Conservation (phyloP, 2,797 vertebrate species). For the Tokudaia muenninki region DNA sequence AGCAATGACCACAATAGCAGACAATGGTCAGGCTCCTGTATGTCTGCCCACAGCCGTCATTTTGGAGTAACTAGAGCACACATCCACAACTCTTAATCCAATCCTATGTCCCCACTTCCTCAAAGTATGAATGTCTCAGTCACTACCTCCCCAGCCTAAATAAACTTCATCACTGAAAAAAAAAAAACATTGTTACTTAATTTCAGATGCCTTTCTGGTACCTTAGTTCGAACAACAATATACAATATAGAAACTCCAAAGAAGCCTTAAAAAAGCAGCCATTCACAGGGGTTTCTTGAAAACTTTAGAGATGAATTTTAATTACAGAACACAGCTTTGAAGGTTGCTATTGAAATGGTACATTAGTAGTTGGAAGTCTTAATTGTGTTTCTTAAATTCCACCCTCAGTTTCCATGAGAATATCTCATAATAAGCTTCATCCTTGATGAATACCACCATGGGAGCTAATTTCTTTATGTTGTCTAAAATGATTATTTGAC, state of each 20-base stretch:
- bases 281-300: not conserved
- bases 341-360: slow-evolving; percentile 13
- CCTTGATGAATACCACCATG: not conserved
- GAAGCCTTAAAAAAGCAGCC: not conserved
- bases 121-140: not conserved
- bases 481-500: slow-evolving; percentile 1
- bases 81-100: not conserved
- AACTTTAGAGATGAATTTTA: slow-evolving; percentile 16
- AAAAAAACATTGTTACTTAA: not conserved
- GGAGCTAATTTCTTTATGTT: not conserved
- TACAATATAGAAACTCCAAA: not conserved
- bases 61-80: not conserved
- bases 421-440: not conserved
- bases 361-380: slow-evolving; percentile 19
- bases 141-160: not conserved
- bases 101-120: not conserved
- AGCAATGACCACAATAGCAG: not conserved
- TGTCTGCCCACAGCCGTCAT: not conserved
- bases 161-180: slow-evolving; percentile 35
- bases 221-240: not conserved
- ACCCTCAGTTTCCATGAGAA: not conserved
- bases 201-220: not conserved
- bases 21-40: not conserved
- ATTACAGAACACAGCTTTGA: slow-evolving; percentile 31
- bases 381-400: slow-evolving; percentile 36